Percentiles rank a stretch among this genome's conserved stretches.
Evolutionary conservation across 1,140 invertebrate genomes (phyloP).

Genomic region (Drosophila gunungcola): DNA sequence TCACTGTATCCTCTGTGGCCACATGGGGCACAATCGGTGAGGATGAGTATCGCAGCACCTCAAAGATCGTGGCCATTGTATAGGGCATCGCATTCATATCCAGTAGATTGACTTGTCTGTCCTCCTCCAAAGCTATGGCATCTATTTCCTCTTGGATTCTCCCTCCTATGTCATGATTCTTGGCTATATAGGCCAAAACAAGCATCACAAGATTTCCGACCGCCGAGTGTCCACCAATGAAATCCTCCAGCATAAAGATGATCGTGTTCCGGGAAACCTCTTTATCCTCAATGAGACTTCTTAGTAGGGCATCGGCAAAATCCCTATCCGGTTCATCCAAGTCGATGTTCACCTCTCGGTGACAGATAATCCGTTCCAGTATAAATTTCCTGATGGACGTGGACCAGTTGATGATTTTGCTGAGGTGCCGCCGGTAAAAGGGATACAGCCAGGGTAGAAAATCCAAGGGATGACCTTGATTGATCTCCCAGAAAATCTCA

Average conservation of each 20-base stretch:
- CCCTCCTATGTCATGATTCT: conserved; percentile 87
- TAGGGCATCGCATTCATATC: conserved; percentile 91
- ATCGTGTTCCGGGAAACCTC: conserved; percentile 88
- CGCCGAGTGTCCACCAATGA: conserved; percentile 94
- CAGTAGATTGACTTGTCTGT: conserved; percentile 87
- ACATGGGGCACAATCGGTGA: conserved; percentile 97
- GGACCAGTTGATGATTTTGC: conserved; percentile 89
- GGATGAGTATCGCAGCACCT: conserved; percentile 91
- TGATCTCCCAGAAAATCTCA: conserved; percentile 95
- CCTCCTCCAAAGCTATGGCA: conserved; percentile 85
- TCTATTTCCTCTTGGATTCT: conserved; percentile 90
- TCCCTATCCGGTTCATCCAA: conserved; percentile 87
- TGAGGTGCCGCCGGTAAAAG: conserved; percentile 89
- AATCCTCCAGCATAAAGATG: conserved; percentile 92
- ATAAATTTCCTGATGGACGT: conserved; percentile 90
- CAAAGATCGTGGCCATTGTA: conserved; percentile 92
- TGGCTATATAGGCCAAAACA: conserved; percentile 88
- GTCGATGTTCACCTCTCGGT: conserved; percentile 86
- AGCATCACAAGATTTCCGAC: conserved; percentile 93
- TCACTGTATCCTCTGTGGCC: conserved; percentile 90
- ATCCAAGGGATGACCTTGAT: conserved; percentile 94
- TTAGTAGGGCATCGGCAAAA: conserved; percentile 90
- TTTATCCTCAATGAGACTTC: conserved; percentile 87
- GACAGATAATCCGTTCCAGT: conserved; percentile 89
- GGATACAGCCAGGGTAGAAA: conserved; percentile 93